A percentile compares a stretch with the other conserved stretches of the same genome.
Evolutionary conservation across 2,797 vertebrate species (phyloP).

Genomic region (Hypotaenidia okinawae): DNA sequence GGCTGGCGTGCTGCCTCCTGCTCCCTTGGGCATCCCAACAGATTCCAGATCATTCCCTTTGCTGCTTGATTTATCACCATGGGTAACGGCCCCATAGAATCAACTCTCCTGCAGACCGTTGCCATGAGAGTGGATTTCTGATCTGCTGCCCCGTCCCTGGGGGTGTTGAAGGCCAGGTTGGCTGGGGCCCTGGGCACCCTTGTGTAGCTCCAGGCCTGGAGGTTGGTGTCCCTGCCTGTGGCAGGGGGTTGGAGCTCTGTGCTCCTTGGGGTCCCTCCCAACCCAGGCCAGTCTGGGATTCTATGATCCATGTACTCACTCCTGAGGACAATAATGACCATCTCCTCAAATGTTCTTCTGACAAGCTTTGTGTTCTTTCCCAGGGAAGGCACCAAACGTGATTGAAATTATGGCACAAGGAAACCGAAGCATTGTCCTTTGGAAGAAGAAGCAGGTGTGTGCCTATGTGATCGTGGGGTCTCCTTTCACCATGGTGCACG

Average conservation of each 20-base stretch:
- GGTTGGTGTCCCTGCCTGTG: too few relatives aligned
- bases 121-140: not conserved
- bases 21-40: not conserved
- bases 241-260: too few relatives aligned
- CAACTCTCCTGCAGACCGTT: not conserved
- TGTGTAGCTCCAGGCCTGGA: too few relatives aligned
- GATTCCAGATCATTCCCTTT: not conserved
- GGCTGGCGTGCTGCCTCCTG: not conserved
- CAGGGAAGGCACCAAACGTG: not conserved
- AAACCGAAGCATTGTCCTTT: constrained; percentile 49
- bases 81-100: not conserved
- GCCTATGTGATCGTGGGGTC: not conserved
- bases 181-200: too few relatives aligned
- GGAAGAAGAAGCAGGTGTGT: constrained; percentile 59
- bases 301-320: not conserved
- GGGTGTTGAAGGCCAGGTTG: too few relatives aligned
- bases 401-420: constrained; percentile 51
- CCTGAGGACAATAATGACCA: not conserved
- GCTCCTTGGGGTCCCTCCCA: too few relatives aligned
- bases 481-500: not conserved
- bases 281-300: too few relatives aligned
- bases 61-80: not conserved
- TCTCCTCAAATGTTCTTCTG: not conserved
- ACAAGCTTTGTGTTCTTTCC: not conserved
- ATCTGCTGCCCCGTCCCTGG: too few relatives aligned